Evolutionary conservation across 2,113 vertebrate species (phyloP).

Genomic region (Cephalopholis sonnerati): DNA sequence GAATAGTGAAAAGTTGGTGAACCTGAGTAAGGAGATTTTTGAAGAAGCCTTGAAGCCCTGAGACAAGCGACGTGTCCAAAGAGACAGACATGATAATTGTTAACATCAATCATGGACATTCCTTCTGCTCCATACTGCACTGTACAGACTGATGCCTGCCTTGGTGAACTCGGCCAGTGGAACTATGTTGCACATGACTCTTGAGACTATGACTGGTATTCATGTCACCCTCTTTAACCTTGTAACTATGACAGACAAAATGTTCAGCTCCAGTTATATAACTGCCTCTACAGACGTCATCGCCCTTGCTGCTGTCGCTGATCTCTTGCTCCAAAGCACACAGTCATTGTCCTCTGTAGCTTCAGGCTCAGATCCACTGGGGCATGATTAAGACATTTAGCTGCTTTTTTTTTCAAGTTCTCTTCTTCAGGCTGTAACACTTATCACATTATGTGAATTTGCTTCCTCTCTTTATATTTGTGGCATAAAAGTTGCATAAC

Average conservation of each 20-base stretch:
- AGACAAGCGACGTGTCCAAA: background rate
- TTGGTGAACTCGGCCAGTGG: constrained; percentile 40
- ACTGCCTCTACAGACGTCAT: constrained; percentile 76
- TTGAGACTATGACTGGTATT: constrained; percentile 78
- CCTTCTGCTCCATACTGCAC: background rate
- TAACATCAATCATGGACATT: constrained; percentile 19
- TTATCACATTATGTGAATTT: constrained; percentile 2
- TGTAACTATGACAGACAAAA: constrained; percentile 82
- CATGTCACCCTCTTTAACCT: constrained; percentile 80
- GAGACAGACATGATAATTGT: constrained; percentile 18
- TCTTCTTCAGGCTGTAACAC: constrained; percentile 16
- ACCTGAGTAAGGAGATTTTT: background rate
- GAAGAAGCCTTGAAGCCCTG: background rate
- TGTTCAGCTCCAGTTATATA: constrained; percentile 85
- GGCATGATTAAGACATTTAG: constrained; percentile 68
- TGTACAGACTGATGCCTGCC: constrained; percentile 3
- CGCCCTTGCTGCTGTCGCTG: constrained; percentile 66
- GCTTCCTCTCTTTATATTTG: constrained; percentile 12
- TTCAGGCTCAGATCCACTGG: constrained; percentile 55
- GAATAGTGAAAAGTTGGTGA: background rate
- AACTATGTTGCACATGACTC: constrained; percentile 80
- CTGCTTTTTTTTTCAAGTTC: constrained; percentile 30
- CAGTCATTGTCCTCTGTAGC: constrained; percentile 67
- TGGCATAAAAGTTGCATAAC: constrained; percentile 17
- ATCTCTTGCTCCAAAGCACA: constrained; percentile 73